Evolutionary conservation across 2,888 invertebrate species (phyloP).

Genomic region (Polyommatus icarus): DNA sequence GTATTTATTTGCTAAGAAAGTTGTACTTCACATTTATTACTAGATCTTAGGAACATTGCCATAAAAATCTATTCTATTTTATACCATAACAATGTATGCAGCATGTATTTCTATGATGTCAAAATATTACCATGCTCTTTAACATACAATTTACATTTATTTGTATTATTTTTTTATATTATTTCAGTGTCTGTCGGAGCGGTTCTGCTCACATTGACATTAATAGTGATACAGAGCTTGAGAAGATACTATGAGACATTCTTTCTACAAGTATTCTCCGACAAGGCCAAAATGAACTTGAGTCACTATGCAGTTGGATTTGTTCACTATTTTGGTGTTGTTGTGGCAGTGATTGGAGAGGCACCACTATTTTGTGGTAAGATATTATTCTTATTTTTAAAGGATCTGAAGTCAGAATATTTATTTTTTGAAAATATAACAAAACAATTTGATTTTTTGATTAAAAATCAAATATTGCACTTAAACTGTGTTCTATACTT

Average conservation of each 20-base stretch:
- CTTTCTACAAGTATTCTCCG: conserved; percentile 89
- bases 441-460: no score
- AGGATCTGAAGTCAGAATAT: no score
- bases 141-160: neutral
- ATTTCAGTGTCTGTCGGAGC: conserved; percentile 81
- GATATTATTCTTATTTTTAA: conserved; percentile 33
- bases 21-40: neutral
- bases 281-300: conserved; percentile 87
- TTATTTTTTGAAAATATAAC: no score
- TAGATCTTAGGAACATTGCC: no score
- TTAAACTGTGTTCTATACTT: neutral
- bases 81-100: neutral
- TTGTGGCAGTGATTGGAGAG: conserved; percentile 84
- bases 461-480: neutral
- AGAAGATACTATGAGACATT: conserved; percentile 91
- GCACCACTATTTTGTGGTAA: conserved; percentile 84
- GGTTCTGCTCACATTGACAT: conserved; percentile 79
- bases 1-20: conserved; percentile 58
- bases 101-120: neutral
- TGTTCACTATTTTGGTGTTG: conserved; percentile 87
- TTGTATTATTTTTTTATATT: conserved; percentile 19
- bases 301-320: conserved; percentile 88
- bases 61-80: no score
- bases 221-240: conserved; percentile 85
- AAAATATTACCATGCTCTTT: neutral